These are phyloP conservation scores for Misgurnus anguillicaudatus DNA, from an alignment of 2,113 vertebrate species.

Conservation along the genomic window DNA sequence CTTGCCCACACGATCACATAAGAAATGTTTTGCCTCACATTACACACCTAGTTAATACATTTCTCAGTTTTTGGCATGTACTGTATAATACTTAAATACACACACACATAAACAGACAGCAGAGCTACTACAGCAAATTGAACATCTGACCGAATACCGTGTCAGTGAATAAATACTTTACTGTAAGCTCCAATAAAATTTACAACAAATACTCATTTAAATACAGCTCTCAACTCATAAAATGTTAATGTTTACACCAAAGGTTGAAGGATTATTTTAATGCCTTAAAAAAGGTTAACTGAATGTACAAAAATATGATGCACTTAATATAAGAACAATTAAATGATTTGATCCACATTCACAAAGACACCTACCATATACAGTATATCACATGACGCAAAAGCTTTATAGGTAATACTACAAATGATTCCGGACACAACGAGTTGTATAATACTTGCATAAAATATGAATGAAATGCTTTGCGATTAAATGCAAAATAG, in stretches of 20 bases:
- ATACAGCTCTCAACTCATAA: slow-evolving; percentile 59
- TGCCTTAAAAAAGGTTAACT: slow-evolving; percentile 90
- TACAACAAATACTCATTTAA: neutral
- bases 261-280: slow-evolving; percentile 77
- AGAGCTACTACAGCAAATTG: neutral
- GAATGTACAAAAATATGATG: slow-evolving; percentile 91
- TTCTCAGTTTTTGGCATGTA: neutral
- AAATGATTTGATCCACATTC: slow-evolving; percentile 65
- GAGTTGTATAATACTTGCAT: neutral
- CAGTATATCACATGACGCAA: neutral
- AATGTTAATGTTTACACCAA: slow-evolving; percentile 82
- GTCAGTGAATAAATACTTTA: neutral
- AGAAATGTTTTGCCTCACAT: slow-evolving; percentile 5
- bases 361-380: slow-evolving; percentile 15
- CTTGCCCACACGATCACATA: neutral
- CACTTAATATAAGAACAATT: slow-evolving; percentile 78
- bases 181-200: neutral
- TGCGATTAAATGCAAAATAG: neutral
- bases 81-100: neutral
- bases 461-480: slow-evolving; percentile 26
- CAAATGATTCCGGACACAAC: slow-evolving; percentile 66
- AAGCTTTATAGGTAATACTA: slow-evolving; percentile 56
- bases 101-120: slow-evolving; percentile 7
- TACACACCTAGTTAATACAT: neutral
- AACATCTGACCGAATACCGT: slow-evolving; percentile 1